Evolutionary conservation across 2,797 vertebrate species (phyloP).

Genomic region (Mormyrus hasselquistii): DNA sequence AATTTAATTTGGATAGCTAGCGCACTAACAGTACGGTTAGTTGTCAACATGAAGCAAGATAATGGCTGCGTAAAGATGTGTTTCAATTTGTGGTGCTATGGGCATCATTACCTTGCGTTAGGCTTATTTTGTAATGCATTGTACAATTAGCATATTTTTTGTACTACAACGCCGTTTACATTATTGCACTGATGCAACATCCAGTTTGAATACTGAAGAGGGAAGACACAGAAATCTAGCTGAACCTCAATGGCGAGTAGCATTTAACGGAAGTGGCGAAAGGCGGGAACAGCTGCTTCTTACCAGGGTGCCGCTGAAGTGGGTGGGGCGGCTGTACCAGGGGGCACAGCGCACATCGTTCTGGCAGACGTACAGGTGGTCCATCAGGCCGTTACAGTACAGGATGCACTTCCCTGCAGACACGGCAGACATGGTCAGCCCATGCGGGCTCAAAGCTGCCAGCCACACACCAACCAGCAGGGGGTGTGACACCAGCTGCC

Average conservation of each 20-base stretch:
- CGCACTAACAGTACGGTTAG: not conserved
- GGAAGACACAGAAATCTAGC: not conserved
- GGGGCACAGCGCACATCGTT: constrained; percentile 69
- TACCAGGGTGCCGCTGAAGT: constrained; percentile 85
- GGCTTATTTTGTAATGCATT: not conserved
- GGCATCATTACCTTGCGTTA: not conserved
- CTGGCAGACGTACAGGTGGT: constrained; percentile 86
- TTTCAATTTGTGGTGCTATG: not conserved
- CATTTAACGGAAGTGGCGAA: not conserved
- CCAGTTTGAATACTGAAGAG: not conserved
- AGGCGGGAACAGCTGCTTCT: constrained; percentile 30
- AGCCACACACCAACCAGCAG: not conserved
- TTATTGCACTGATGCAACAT: not conserved
- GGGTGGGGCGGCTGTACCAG: constrained; percentile 81
- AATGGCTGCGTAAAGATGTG: not conserved
- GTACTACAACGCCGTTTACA: not conserved
- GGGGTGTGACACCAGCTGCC: not conserved
- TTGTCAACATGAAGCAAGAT: not conserved
- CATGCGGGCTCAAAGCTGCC: not conserved
- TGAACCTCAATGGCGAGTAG: not conserved
- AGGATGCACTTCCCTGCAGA: constrained; percentile 86
- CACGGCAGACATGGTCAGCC: not conserved
- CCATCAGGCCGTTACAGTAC: constrained; percentile 90
- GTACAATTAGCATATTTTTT: not conserved
- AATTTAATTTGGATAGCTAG: not conserved